phyloP scores from a whole-genome alignment of 2,888 invertebrate species.

The Phrixothrix hirtus region DNA sequence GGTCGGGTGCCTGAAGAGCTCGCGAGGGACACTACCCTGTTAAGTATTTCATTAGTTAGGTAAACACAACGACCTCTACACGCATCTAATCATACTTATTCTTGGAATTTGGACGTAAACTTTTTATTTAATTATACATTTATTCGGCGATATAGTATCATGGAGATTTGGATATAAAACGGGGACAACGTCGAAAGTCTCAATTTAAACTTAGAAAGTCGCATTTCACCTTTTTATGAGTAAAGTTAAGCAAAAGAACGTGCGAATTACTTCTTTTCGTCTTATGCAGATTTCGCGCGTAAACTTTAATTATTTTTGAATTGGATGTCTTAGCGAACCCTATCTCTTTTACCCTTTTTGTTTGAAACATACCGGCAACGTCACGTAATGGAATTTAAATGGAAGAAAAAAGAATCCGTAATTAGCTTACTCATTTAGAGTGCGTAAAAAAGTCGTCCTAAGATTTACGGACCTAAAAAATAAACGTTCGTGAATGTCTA shows the following conservation, averaged over 20 bases:
- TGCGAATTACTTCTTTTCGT: conserved; percentile 24
- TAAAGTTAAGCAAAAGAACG: conserved; percentile 24
- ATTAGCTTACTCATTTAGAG: conserved; percentile 17
- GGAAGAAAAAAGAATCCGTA: conserved; percentile 8
- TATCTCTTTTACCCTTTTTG: neutral
- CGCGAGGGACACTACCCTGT: conserved; percentile 25
- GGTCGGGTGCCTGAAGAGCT: conserved; percentile 16
- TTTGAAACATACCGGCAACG: neutral
- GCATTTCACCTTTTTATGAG: conserved; percentile 27
- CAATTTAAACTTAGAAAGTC: conserved; percentile 32
- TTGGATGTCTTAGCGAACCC: conserved; percentile 3
- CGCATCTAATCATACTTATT: conserved; percentile 21
- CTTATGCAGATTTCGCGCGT: conserved; percentile 26
- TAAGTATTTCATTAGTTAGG: conserved; percentile 26
- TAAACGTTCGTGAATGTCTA: conserved; percentile 3
- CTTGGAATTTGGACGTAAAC: neutral
- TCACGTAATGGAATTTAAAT: conserved; percentile 12
- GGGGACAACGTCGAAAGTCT: conserved; percentile 28
- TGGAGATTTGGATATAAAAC: conserved; percentile 18
- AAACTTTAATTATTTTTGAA: conserved; percentile 30
- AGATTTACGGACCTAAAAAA: conserved; percentile 13
- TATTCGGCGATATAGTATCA: neutral
- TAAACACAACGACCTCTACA: conserved; percentile 21
- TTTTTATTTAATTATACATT: conserved; percentile 12
- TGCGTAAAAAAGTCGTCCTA: conserved; percentile 13